Evolutionary conservation across 2,113 vertebrate genomes (phyloP), one percentile per base, ranked within the genome.

Genomic region (Paracanthobrama guichenoti): DNA sequence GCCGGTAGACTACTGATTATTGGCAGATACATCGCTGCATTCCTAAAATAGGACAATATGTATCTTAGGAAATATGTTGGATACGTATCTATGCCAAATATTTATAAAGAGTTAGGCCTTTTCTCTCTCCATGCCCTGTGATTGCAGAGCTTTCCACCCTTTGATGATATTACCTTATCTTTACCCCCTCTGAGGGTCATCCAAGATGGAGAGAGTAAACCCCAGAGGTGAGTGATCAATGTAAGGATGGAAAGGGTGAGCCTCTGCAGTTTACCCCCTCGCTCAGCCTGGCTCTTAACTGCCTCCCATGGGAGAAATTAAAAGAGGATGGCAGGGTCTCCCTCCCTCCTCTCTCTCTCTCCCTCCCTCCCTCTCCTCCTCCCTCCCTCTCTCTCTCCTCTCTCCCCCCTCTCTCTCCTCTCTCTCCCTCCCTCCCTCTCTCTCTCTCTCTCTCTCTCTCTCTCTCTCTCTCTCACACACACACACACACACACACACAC

Each of bases 261-360:
- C 1, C 5, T 28, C 1, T 2, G 35, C 5, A 74, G 9, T 66
- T 60, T 79, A 3, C 62, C 62, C 74, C 3, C n/a, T 79, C 8
- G 2, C 13, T 62, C n/a, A 79, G 22, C 10, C 62, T 57, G 9
- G 20, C 48, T 53, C 42, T 59, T 55, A 67, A 69, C 60, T 31
- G 12, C 77, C 82, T 84, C 74, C 39, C 46, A 67, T 26, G 48
- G 35, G 72, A 88, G 53, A 67, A 64, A 83, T 78, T 84, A 77
- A 89, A 39, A 90, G 35, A 71, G 35, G 35, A 71, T 42, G 35
- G 67, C 85, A 87, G 86, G 57, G 24, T 79, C 57, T 5, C 44
- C 35, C 75, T 64, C 59, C 66, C 16, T 48, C 85, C 53, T 31
- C 24, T 31, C 66, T 8, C 71, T 14, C 13, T 48, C 42, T 44